Evolutionary conservation across 2,113 vertebrate species (phyloP).

Genomic region (Gallinago paraguaiae): DNA sequence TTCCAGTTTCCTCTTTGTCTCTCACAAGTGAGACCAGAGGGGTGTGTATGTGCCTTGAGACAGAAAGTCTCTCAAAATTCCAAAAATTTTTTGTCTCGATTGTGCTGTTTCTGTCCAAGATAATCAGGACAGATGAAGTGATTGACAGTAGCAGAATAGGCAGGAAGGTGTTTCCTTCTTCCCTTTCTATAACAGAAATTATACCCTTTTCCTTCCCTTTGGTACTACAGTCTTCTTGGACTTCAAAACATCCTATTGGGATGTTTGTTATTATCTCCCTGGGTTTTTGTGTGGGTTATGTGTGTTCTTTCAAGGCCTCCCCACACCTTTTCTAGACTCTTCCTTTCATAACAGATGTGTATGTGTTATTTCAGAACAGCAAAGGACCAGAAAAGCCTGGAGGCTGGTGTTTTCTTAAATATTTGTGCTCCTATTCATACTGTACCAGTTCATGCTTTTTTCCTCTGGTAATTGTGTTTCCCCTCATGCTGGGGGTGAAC

Average conservation of each 20-base stretch:
- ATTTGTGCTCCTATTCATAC: neutral
- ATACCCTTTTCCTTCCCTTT: neutral
- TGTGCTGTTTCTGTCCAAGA: neutral
- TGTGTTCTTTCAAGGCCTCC: neutral
- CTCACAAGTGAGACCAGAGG: neutral
- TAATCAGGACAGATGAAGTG: neutral
- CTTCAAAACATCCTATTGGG: neutral
- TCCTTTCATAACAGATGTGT: neutral
- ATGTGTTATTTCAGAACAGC: neutral
- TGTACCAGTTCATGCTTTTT: neutral
- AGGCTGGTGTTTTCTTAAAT: neutral
- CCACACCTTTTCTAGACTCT: neutral
- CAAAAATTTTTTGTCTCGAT: neutral
- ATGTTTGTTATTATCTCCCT: neutral
- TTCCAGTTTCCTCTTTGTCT: neutral
- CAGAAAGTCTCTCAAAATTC: neutral
- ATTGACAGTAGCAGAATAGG: neutral
- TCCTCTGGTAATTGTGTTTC: neutral
- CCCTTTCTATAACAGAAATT: neutral
- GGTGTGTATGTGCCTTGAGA: neutral
- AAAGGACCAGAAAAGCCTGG: neutral
- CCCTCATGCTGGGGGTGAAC: neutral
- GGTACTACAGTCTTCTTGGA: neutral
- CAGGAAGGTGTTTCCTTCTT: neutral
- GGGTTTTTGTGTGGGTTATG: neutral